These are phyloP conservation scores for Pachyramphus minor DNA, from an alignment of 2,113 vertebrate genomes.

Conservation along the genomic window DNA sequence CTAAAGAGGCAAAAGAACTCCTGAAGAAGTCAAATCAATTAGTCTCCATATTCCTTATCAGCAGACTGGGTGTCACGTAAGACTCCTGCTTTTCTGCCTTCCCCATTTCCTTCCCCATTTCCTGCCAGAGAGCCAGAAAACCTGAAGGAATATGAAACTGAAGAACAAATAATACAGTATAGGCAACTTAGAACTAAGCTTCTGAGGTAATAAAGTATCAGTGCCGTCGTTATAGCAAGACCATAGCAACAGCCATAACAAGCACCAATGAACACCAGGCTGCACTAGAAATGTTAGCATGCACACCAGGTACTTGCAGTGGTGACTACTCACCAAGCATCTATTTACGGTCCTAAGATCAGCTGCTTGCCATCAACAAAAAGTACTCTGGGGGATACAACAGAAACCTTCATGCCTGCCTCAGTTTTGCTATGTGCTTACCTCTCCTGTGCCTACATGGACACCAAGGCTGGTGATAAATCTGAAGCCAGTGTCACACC, in stretches of 20 bases:
- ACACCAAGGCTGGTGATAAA: background rate
- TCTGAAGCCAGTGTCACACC: background rate
- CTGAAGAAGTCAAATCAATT: background rate
- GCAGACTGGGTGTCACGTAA: background rate
- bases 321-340: background rate
- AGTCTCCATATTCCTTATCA: background rate
- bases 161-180: background rate
- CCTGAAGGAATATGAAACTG: background rate
- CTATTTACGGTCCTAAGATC: background rate
- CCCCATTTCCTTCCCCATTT: background rate
- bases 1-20: background rate
- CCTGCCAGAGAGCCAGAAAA: background rate
- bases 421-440: background rate
- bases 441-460: background rate
- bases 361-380: background rate
- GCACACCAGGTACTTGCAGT: background rate
- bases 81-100: background rate
- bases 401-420: background rate
- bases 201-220: background rate
- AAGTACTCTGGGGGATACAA: background rate
- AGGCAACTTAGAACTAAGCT: background rate
- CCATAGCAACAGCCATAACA: background rate
- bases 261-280: background rate
- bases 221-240: background rate
- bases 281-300: background rate